phyloP scores from a whole-genome alignment of 2,888 invertebrate species.

The Gryllus longicercus region DNA sequence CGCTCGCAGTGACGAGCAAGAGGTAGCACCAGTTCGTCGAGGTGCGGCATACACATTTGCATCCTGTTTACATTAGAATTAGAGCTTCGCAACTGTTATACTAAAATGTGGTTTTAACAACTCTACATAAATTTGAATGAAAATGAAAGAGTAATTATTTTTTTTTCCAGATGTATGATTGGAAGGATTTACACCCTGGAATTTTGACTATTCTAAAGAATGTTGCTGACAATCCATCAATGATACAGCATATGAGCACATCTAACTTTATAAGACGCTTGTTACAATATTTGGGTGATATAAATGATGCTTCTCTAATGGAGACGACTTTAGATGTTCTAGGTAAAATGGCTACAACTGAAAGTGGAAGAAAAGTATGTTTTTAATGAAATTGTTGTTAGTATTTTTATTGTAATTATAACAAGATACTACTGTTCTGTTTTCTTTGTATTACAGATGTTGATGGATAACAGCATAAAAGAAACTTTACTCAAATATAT shows the following conservation, averaged over 20 bases:
- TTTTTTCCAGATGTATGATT: slow-evolving; percentile 21
- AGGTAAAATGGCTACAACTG: slow-evolving; percentile 11
- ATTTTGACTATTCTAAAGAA: neutral
- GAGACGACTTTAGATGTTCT: slow-evolving; percentile 12
- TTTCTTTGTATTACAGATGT: neutral
- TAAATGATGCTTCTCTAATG: neutral
- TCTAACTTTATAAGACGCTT: neutral
- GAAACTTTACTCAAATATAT: neutral
- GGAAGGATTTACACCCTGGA: slow-evolving; percentile 22
- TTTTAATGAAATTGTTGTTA: neutral
- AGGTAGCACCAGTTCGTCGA: no score
- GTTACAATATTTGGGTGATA: neutral
- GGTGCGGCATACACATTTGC: no score
- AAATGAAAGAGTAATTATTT: neutral
- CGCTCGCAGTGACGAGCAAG: no score
- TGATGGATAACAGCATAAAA: neutral
- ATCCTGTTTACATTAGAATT: no score
- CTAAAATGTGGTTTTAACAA: no score
- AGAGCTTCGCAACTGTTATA: no score
- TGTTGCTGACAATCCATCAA: neutral
- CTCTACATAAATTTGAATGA: slow-evolving; percentile 34
- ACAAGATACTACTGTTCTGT: neutral
- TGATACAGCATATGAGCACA: neutral
- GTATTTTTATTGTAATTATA: neutral
- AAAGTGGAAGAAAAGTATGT: slow-evolving; percentile 19